These are phyloP conservation scores for Malthinus flaveolus DNA, from an alignment of 2,888 invertebrate genomes.

Conservation along the genomic window DNA sequence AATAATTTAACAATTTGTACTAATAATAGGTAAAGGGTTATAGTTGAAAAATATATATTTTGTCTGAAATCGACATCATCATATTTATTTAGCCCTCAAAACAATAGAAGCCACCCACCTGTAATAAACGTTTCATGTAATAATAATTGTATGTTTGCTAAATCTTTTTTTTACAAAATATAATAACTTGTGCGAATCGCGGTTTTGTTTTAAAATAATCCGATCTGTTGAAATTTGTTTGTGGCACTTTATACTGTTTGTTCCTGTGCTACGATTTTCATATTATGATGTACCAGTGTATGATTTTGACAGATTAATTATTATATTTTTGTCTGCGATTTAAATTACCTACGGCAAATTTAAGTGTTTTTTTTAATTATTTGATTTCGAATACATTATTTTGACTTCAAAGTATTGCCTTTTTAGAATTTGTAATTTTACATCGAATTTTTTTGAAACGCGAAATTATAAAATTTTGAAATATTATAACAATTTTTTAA, in stretches of 20 bases:
- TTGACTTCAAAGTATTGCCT: background rate
- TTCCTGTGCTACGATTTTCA: conserved; percentile 44
- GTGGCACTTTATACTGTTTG: conserved; percentile 44
- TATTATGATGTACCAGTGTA: conserved; percentile 49
- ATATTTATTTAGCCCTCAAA: too few species aligned
- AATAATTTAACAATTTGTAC: background rate
- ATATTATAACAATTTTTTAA: too few species aligned
- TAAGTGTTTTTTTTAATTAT: conserved; percentile 26
- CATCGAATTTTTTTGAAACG: too few species aligned
- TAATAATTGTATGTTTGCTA: conserved; percentile 2
- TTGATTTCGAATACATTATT: conserved; percentile 31
- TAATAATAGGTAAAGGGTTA: background rate
- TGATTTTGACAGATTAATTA: conserved; percentile 55
- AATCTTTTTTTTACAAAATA: conserved; percentile 8
- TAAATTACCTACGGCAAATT: conserved; percentile 36
- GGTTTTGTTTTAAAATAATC: conserved; percentile 28
- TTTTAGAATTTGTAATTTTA: too few species aligned
- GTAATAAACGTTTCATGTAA: background rate
- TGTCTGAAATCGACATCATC: too few species aligned
- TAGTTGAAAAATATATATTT: background rate
- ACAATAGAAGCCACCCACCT: too few species aligned
- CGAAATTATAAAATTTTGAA: too few species aligned
- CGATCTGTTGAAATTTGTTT: conserved; percentile 40
- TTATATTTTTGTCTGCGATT: conserved; percentile 43
- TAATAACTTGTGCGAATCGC: conserved; percentile 11